Evolutionary conservation across 2,113 vertebrate species (phyloP).

Genomic region (Microtus oregoni): DNA sequence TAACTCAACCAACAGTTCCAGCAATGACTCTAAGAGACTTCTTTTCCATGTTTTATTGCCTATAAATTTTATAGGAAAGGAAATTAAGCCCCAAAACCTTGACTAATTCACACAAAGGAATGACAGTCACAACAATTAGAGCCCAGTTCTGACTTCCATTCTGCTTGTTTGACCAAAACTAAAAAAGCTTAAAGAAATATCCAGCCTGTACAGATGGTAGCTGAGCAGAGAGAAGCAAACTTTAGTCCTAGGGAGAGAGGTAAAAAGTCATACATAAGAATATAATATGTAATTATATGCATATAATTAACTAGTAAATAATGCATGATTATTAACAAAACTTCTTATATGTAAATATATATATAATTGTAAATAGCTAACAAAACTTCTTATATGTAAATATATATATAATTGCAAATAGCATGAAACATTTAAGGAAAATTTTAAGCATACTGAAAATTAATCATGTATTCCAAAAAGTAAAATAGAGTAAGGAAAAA

Average conservation of each 20-base stretch:
- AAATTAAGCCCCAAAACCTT: conserved; percentile 6
- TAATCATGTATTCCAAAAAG: conserved; percentile 24
- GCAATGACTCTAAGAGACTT: not conserved
- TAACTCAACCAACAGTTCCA: not conserved
- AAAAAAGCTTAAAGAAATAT: conserved; percentile 8
- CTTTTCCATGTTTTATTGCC: conserved; percentile 2
- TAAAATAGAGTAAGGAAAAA: not conserved
- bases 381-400: not conserved
- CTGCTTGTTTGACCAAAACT: not conserved
- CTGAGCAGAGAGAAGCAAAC: not conserved
- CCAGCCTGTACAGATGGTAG: not conserved
- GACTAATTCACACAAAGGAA: not conserved
- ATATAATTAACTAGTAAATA: not conserved
- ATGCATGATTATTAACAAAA: not conserved
- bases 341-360: not conserved
- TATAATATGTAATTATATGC: not conserved
- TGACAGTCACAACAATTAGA: not conserved
- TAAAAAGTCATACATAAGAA: not conserved
- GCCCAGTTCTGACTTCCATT: not conserved
- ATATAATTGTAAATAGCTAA: not conserved
- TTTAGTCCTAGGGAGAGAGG: not conserved
- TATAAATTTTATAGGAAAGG: conserved; percentile 28
- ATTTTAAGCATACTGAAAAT: not conserved
- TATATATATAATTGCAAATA: not conserved
- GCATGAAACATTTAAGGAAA: not conserved